phyloP scores from a whole-genome alignment of 1,140 invertebrate species.

The Anoplolepis gracilipes region DNA sequence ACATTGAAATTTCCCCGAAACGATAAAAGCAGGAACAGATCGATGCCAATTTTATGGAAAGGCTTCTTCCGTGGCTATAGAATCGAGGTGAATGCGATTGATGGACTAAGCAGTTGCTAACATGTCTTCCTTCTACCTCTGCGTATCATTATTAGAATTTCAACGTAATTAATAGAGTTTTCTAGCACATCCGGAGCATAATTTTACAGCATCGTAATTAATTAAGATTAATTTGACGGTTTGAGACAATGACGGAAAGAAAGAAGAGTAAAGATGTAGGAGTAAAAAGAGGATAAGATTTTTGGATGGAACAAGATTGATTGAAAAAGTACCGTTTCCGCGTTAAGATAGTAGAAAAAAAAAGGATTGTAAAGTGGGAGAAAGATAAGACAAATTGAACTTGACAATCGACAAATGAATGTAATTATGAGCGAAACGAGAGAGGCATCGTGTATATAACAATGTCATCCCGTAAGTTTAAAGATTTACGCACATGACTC shows the following conservation, averaged over 20 bases:
- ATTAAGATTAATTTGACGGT: constrained; percentile 7
- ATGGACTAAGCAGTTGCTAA: constrained; percentile 2
- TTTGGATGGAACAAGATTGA: constrained; percentile 13
- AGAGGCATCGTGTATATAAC: background rate
- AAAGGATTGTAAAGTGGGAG: constrained; percentile 33
- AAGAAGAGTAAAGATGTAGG: constrained; percentile 20
- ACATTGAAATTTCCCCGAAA: constrained; percentile 62
- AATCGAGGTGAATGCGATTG: constrained; percentile 16
- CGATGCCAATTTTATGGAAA: constrained; percentile 68
- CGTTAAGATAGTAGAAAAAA: constrained; percentile 36
- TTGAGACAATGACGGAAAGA: constrained; percentile 30
- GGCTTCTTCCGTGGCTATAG: constrained; percentile 26
- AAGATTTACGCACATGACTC: constrained; percentile 19
- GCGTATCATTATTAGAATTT: background rate
- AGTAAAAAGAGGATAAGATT: background rate
- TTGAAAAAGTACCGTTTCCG: constrained; percentile 44
- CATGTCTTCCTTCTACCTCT: background rate
- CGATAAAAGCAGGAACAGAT: constrained; percentile 53
- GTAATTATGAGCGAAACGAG: background rate
- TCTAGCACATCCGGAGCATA: background rate
- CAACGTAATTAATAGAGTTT: background rate
- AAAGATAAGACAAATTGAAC: constrained; percentile 35
- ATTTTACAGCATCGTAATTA: too few relatives aligned
- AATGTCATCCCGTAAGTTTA: background rate
- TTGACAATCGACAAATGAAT: background rate